phyloP scores from a whole-genome alignment of 2,113 vertebrate genomes.

The Dromaius novaehollandiae region DNA sequence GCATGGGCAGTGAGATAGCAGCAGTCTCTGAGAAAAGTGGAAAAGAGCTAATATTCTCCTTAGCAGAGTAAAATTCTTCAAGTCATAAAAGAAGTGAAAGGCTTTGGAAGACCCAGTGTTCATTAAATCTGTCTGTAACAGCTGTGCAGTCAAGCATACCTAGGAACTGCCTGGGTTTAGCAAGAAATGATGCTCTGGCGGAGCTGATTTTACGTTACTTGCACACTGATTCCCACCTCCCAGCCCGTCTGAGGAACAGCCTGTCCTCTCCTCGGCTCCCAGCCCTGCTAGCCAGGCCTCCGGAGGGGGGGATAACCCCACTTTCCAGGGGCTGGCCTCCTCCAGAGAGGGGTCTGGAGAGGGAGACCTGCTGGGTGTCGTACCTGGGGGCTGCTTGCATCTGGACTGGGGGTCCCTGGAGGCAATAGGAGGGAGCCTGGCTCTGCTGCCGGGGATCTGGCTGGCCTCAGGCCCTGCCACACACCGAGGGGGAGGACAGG shows the following conservation, averaged over 20 bases:
- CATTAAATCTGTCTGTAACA: not conserved
- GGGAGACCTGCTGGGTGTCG: not conserved
- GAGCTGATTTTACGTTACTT: not conserved
- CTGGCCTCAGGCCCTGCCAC: not conserved
- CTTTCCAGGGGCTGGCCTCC: not conserved
- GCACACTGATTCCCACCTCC: not conserved
- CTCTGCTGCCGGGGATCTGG: not conserved
- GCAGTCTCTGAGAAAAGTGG: not conserved
- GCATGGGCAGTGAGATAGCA: not conserved
- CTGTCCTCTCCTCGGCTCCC: not conserved
- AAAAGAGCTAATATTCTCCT: not conserved
- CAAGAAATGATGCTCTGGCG: not conserved
- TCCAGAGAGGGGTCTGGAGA: not conserved
- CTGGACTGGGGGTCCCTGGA: not conserved
- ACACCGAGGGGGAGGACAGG: no score
- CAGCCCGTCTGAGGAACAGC: not conserved
- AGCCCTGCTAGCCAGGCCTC: no score
- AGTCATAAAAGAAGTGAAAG: not conserved
- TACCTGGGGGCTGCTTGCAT: not conserved
- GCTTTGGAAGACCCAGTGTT: not conserved
- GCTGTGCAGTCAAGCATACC: not conserved
- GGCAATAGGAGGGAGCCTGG: not conserved
- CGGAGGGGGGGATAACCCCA: not conserved
- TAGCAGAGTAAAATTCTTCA: not conserved
- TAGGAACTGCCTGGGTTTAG: not conserved